These are phyloP conservation scores for Phortica variegata DNA, from an alignment of 1,140 invertebrate species.

Conservation along the genomic window DNA sequence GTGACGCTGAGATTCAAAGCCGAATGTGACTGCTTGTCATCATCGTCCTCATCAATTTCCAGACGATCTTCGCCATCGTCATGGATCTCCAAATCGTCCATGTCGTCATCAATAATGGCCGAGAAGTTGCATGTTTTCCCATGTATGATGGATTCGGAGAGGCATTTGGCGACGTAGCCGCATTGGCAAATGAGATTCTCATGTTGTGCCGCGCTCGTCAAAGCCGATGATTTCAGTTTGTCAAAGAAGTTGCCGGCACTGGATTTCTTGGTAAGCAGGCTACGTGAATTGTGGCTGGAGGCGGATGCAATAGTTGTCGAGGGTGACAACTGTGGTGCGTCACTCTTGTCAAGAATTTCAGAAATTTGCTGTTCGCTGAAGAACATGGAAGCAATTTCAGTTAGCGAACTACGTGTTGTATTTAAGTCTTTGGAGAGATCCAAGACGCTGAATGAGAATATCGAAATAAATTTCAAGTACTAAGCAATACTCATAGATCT, in stretches of 20 bases:
- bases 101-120: conserved; percentile 40
- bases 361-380: conserved; percentile 52
- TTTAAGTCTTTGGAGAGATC: conserved; percentile 47
- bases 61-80: conserved; percentile 43
- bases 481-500: background rate
- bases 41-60: conserved; percentile 45
- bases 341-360: conserved; percentile 49
- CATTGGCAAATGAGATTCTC: conserved; percentile 72
- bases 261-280: conserved; percentile 62
- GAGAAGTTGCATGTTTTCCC: conserved; percentile 65
- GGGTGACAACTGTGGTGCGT: conserved; percentile 53
- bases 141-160: conserved; percentile 77
- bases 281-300: conserved; percentile 41
- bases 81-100: conserved; percentile 58
- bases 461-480: too few species aligned
- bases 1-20: conserved; percentile 52
- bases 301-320: conserved; percentile 48
- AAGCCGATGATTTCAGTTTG: conserved; percentile 69
- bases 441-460: conserved; percentile 24
- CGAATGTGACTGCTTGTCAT: conserved; percentile 49
- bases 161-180: conserved; percentile 77
- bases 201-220: conserved; percentile 61
- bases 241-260: conserved; percentile 74
- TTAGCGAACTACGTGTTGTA: conserved; percentile 41
- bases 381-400: conserved; percentile 51